Percentiles rank a stretch among this genome's conserved stretches.
These are phyloP conservation scores for Heliconius nattereri DNA, from an alignment of 1,140 invertebrate species.

Conservation along the genomic window DNA sequence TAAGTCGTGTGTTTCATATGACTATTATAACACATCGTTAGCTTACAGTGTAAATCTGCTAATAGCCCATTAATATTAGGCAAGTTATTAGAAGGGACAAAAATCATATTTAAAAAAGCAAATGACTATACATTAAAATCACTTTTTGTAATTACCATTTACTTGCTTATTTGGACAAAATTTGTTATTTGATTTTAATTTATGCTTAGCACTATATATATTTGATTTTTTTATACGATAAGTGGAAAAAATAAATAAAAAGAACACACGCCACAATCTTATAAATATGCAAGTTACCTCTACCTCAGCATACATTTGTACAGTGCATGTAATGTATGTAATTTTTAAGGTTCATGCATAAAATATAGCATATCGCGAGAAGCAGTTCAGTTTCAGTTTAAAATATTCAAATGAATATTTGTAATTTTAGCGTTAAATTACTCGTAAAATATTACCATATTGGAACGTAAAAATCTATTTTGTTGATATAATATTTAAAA, in stretches of 20 bases:
- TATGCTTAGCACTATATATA: no score
- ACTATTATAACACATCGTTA: neutral
- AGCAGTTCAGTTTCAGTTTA: conserved; percentile 15
- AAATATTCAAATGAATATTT: conserved; percentile 16
- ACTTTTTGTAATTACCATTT: no score
- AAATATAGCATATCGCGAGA: conserved; percentile 1
- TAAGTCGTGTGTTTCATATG: no score
- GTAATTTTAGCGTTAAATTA: neutral
- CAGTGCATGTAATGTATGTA: conserved; percentile 1
- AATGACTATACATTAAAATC: no score
- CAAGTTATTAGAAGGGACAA: no score
- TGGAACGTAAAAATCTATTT: neutral
- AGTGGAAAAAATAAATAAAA: neutral
- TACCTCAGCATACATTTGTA: conserved; percentile 3
- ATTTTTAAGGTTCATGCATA: conserved; percentile 15
- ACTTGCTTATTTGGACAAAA: no score
- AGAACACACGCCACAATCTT: neutral
- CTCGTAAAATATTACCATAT: neutral
- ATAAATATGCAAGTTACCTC: neutral
- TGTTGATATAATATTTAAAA: no score
- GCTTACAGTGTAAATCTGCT: no score
- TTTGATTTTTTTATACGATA: no score
- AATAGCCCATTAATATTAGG: no score
- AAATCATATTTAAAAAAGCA: no score
- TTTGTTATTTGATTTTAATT: no score